Percentiles rank a stretch among this genome's conserved stretches.
phyloP scores from a whole-genome alignment of 1,140 invertebrate species.

The Cecropterus lyciades region DNA sequence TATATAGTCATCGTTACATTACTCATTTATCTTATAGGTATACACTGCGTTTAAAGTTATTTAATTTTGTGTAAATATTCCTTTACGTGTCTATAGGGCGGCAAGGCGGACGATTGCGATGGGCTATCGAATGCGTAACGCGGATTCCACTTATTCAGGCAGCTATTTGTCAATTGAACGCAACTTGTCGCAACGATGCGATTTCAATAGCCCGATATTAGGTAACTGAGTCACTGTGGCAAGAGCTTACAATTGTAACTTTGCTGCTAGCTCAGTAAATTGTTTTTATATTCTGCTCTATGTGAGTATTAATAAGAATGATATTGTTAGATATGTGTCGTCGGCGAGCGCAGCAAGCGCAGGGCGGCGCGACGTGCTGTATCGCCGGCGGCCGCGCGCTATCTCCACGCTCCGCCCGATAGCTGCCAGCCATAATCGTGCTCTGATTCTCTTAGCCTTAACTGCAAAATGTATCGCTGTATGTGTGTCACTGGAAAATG shows the following conservation, averaged over 20 bases:
- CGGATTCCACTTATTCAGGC: background rate
- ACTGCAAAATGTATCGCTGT: slow-evolving; percentile 19
- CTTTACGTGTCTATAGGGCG: slow-evolving; percentile 1
- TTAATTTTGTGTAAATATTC: no score
- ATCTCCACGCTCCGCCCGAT: slow-evolving; percentile 38
- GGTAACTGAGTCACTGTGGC: slow-evolving; percentile 62
- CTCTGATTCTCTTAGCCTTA: slow-evolving; percentile 13
- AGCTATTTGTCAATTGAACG: slow-evolving; percentile 30
- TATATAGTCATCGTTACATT: no score
- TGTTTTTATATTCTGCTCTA: background rate
- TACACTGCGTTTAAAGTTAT: no score
- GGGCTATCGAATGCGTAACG: slow-evolving; percentile 12
- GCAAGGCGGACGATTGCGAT: background rate
- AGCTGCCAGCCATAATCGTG: slow-evolving; percentile 15
- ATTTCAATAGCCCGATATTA: slow-evolving; percentile 52
- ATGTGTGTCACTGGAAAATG: slow-evolving; percentile 12
- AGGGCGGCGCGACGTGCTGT: slow-evolving; percentile 42
- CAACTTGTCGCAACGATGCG: slow-evolving; percentile 52
- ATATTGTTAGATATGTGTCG: background rate
- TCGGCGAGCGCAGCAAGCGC: background rate
- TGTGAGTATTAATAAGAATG: background rate
- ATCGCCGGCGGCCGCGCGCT: slow-evolving; percentile 43
- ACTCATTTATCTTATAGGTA: no score
- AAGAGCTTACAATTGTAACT: slow-evolving; percentile 31
- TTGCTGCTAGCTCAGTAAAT: background rate